Evolutionary conservation across 2,113 vertebrate genomes (phyloP).

Genomic region (Symphodus melops): DNA sequence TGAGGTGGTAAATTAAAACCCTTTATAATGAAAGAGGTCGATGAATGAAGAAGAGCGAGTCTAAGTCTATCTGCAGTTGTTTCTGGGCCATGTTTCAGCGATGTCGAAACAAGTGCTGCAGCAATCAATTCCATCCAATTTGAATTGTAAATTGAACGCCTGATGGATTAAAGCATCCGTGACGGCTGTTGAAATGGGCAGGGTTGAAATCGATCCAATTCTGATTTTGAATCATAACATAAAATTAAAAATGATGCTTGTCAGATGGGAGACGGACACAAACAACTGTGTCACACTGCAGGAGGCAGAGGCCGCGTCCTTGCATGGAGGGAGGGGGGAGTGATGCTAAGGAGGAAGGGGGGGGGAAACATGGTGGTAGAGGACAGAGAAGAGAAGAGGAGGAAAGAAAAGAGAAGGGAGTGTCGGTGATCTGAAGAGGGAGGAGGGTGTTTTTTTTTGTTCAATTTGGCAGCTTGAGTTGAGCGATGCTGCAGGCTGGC

Average conservation of each 20-base stretch:
- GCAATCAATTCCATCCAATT: constrained; percentile 8
- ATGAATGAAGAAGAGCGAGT: background rate
- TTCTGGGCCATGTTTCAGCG: background rate
- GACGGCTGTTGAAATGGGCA: background rate
- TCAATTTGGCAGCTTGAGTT: constrained; percentile 64
- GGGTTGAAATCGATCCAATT: constrained; percentile 22
- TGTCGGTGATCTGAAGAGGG: constrained; percentile 30
- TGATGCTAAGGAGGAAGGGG: background rate
- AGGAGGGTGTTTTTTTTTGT: constrained; percentile 56
- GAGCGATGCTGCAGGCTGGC: constrained; percentile 69
- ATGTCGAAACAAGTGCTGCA: background rate
- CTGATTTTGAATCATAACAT: constrained; percentile 2
- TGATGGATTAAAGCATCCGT: constrained; percentile 22
- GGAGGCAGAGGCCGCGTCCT: background rate
- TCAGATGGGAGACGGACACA: background rate
- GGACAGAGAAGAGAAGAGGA: background rate
- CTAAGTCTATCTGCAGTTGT: background rate
- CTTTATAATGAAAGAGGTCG: background rate
- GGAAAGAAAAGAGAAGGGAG: constrained; percentile 1
- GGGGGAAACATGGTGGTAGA: background rate
- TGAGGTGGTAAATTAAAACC: background rate
- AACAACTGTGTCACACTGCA: background rate
- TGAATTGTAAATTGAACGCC: constrained; percentile 14
- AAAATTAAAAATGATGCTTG: constrained; percentile 1
- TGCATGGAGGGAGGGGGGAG: background rate